Evolutionary conservation across 2,888 invertebrate genomes (phyloP).

Genomic region (Thysanoteuthis rhombus): DNA sequence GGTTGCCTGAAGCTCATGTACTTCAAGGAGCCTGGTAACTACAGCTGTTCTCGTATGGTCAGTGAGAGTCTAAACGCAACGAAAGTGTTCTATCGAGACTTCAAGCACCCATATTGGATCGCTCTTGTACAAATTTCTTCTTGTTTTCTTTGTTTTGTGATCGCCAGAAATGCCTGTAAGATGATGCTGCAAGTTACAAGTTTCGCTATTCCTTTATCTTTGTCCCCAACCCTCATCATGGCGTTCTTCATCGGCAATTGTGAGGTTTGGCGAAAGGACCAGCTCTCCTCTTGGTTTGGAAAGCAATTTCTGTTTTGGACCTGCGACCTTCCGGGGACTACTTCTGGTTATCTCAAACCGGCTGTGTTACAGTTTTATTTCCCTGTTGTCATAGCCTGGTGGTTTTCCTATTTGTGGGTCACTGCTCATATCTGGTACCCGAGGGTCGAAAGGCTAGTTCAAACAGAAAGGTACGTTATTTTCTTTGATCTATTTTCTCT

Average conservation of each 20-base stretch:
- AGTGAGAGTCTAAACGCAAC: conserved; percentile 37
- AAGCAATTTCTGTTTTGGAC: conserved; percentile 88
- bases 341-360: conserved; percentile 44
- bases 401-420: conserved; percentile 60
- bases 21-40: conserved; percentile 43
- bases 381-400: conserved; percentile 54
- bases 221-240: conserved; percentile 89
- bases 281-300: conserved; percentile 36
- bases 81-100: conserved; percentile 41
- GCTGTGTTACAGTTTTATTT: conserved; percentile 50
- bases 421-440: conserved; percentile 59
- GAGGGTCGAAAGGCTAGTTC: conserved; percentile 56
- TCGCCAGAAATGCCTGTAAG: conserved; percentile 95
- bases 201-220: conserved; percentile 93
- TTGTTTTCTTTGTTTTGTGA: conserved; percentile 88
- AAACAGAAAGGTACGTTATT: conserved; percentile 51
- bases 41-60: conserved; percentile 48
- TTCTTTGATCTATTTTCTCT: background rate
- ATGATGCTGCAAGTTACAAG: conserved; percentile 97
- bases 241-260: conserved; percentile 88
- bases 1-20: conserved; percentile 51
- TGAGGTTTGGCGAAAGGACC: conserved; percentile 83
- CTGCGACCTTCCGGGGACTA: conserved; percentile 81
- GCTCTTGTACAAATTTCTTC: conserved; percentile 78
- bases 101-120: conserved; percentile 51